Conservation (phyloP, 2,113 vertebrate species). For the Oncorhynchus masou region DNA sequence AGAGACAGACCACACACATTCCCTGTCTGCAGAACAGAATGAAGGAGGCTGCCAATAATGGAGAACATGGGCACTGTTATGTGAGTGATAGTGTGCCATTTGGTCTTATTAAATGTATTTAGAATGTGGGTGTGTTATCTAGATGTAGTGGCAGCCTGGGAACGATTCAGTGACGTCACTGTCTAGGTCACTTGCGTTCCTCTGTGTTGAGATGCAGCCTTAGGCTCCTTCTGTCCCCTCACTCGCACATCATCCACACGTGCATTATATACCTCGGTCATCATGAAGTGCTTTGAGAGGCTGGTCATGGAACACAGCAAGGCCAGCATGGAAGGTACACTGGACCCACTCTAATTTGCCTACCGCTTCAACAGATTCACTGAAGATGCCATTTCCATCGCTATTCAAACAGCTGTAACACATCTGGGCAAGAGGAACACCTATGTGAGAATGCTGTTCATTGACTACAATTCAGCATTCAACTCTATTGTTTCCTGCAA, state of each 20-base stretch:
- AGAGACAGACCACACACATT: constrained; percentile 5
- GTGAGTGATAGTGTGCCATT: background rate
- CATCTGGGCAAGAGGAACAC: too few relatives aligned
- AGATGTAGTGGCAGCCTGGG: background rate
- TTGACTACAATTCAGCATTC: too few relatives aligned
- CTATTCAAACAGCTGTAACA: too few relatives aligned
- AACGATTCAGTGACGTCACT: background rate
- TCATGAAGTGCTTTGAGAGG: too few relatives aligned
- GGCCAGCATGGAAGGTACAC: too few relatives aligned
- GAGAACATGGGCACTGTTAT: background rate
- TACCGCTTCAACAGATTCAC: too few relatives aligned
- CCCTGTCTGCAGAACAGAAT: constrained; percentile 21
- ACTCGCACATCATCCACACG: background rate
- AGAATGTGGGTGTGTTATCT: constrained; percentile 8
- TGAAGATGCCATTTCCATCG: too few relatives aligned
- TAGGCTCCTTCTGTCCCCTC: constrained; percentile 19
- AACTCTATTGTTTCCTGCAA: too few relatives aligned
- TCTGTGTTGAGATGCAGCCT: constrained; percentile 16
- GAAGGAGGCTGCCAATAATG: constrained; percentile 28
- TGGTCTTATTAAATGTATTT: constrained; percentile 5
- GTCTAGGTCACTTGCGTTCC: background rate
- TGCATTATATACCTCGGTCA: background rate
- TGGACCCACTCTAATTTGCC: too few relatives aligned
- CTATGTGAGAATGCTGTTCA: too few relatives aligned
- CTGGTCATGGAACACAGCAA: too few relatives aligned